phyloP scores from a whole-genome alignment of 2,113 vertebrate genomes.

The Sturnus vulgaris region DNA sequence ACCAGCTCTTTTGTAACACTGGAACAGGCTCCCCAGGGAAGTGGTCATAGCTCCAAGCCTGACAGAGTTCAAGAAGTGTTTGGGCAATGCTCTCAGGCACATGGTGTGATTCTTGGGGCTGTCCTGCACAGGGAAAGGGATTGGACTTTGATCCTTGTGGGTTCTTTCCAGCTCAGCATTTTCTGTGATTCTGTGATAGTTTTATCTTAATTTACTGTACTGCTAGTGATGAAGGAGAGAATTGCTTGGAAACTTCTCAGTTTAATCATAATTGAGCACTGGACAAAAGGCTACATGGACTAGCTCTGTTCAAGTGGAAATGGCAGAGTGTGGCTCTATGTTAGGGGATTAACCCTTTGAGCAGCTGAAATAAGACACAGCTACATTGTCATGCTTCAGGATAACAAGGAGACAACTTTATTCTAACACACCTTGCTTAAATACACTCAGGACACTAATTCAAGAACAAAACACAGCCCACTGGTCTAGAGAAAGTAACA shows the following conservation, averaged over 20 bases:
- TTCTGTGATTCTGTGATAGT: neutral
- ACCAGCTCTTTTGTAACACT: neutral
- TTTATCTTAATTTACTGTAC: neutral
- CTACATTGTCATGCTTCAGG: too few species aligned
- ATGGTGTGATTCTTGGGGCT: neutral
- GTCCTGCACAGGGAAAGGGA: neutral
- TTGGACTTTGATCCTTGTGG: neutral
- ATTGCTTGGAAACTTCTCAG: neutral
- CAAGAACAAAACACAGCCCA: too few species aligned
- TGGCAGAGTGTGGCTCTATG: too few species aligned
- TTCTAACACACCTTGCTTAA: too few species aligned
- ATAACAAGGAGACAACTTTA: too few species aligned
- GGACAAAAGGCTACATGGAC: neutral
- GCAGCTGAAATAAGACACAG: too few species aligned
- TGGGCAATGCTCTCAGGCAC: neutral
- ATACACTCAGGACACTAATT: too few species aligned
- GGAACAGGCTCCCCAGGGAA: neutral
- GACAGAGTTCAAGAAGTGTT: neutral
- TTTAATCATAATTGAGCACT: neutral
- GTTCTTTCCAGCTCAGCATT: neutral
- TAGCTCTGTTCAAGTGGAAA: neutral
- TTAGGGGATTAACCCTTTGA: too few species aligned
- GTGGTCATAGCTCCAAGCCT: neutral
- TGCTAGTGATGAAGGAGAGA: neutral
- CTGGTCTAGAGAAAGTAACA: too few species aligned